Conservation (phyloP, 2,797 vertebrate species). For the Siniperca undulata region DNA sequence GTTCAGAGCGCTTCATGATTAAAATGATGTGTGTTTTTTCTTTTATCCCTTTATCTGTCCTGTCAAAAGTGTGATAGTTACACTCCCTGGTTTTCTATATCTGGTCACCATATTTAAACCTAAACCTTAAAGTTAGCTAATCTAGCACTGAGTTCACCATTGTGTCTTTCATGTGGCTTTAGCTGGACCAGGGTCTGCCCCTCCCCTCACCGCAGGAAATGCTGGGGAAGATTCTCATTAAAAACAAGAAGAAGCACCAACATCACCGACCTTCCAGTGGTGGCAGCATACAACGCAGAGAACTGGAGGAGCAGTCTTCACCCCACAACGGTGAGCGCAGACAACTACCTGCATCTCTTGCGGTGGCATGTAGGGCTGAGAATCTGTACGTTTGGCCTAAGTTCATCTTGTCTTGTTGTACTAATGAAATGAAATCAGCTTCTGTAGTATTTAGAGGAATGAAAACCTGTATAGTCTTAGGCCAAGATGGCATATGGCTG, state of each 20-base stretch:
- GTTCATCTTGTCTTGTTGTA: not conserved
- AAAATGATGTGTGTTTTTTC: too few relatives aligned
- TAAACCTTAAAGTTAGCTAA: not conserved
- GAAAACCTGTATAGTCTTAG: not conserved
- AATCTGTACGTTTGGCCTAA: not conserved
- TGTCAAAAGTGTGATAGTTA: not conserved
- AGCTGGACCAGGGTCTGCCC: conserved; percentile 86
- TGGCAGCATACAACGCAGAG: conserved; percentile 84
- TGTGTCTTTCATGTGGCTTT: not conserved
- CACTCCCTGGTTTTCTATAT: not conserved
- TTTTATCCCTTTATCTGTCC: too few relatives aligned
- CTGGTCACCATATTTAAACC: too few relatives aligned
- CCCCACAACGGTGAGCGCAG: conserved; percentile 78
- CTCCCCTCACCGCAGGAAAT: conserved; percentile 91
- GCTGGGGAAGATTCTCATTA: conserved; percentile 92
- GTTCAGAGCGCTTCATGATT: too few relatives aligned
- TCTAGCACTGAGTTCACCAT: not conserved
- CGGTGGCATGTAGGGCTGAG: not conserved
- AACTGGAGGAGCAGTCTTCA: conserved; percentile 81
- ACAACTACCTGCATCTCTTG: not conserved
- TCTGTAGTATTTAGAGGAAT: not conserved
- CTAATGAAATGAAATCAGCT: not conserved
- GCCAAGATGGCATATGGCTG: not conserved
- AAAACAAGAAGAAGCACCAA: conserved; percentile 89
- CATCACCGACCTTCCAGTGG: conserved; percentile 74